A percentile compares a stretch with the other conserved stretches of the same genome.
These are phyloP conservation scores for Rhagium mordax DNA, from an alignment of 2,888 invertebrate species.

Conservation along the genomic window DNA sequence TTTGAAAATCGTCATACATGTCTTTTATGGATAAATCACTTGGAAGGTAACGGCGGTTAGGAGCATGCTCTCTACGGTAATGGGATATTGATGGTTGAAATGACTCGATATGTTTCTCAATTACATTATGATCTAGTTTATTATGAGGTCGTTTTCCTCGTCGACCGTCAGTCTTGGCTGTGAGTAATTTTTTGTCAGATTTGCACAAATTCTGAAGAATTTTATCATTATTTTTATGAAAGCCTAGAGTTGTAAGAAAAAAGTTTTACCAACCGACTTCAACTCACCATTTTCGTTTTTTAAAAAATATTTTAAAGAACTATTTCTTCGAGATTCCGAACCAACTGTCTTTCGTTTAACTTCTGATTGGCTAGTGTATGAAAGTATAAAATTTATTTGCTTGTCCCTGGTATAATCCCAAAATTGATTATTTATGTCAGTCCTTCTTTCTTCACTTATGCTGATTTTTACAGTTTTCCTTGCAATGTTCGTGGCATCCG, in stretches of 20 bases:
- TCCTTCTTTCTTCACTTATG: background rate
- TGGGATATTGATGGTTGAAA: slow-evolving; percentile 42
- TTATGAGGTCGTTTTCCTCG: slow-evolving; percentile 1
- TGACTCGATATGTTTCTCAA: slow-evolving; percentile 37
- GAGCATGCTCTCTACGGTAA: slow-evolving; percentile 45
- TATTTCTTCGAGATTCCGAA: background rate
- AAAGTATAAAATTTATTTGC: too few species aligned
- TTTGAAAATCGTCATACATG: slow-evolving; percentile 41
- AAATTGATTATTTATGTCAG: too few species aligned
- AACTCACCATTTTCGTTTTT: background rate
- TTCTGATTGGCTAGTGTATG: background rate
- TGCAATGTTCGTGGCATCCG: background rate
- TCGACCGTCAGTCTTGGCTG: background rate
- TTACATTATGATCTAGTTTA: slow-evolving; percentile 10
- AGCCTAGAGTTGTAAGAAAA: background rate
- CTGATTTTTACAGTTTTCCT: background rate
- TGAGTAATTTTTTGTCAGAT: slow-evolving; percentile 2
- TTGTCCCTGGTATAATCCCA: too few species aligned
- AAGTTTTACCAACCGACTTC: background rate
- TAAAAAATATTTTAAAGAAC: background rate
- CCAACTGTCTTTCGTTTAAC: background rate
- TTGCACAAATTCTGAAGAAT: background rate
- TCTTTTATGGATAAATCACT: slow-evolving; percentile 40
- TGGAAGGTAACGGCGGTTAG: slow-evolving; percentile 42
- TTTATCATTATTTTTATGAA: background rate